These are phyloP conservation scores for Pristis pectinata DNA, from an alignment of 2,797 vertebrate species.

Conservation along the genomic window DNA sequence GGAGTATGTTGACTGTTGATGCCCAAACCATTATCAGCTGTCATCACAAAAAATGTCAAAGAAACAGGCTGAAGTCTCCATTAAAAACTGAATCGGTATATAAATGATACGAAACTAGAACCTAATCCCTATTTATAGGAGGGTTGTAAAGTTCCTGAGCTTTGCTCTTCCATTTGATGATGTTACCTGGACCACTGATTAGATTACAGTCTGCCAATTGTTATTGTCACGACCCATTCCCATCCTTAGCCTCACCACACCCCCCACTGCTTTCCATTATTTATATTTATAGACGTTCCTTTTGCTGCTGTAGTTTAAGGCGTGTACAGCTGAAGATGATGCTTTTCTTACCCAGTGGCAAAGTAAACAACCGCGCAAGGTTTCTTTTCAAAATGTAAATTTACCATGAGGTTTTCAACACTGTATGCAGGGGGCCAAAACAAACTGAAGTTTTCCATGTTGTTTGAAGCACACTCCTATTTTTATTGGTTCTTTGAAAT, in stretches of 20 bases:
- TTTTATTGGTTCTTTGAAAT: background rate
- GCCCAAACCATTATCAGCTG: no score
- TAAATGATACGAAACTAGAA: background rate
- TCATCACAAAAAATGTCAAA: background rate
- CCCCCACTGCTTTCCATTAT: background rate
- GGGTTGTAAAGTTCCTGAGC: background rate
- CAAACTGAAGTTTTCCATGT: background rate
- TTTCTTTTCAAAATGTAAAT: conserved; percentile 6
- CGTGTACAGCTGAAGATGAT: background rate
- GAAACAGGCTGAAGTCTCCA: background rate
- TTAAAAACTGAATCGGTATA: background rate
- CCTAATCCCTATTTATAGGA: background rate
- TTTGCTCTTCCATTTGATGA: conserved; percentile 6
- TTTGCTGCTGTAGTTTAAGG: background rate
- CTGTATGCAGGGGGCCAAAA: background rate
- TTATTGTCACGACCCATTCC: no score
- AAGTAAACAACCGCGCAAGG: background rate
- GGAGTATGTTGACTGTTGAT: no score
- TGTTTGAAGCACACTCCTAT: background rate
- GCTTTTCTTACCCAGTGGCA: background rate
- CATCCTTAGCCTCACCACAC: no score
- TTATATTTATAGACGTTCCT: conserved; percentile 16
- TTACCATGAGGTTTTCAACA: background rate
- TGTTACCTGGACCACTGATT: background rate
- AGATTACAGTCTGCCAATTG: background rate